These are phyloP conservation scores for Megaptera novaeangliae DNA, from an alignment of 2,113 vertebrate genomes.

Conservation along the genomic window DNA sequence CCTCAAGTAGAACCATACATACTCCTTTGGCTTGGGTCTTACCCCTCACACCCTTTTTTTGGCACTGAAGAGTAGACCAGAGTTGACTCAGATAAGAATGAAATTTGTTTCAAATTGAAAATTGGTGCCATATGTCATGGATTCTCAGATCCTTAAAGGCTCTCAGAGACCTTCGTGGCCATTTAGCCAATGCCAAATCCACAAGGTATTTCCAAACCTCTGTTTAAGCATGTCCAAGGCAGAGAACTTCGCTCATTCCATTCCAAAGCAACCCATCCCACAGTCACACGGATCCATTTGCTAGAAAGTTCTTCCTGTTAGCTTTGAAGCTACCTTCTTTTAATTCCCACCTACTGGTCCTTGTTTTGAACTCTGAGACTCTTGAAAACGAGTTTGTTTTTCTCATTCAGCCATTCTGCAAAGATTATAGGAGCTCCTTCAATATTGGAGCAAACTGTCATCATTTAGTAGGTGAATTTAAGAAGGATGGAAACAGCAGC, in stretches of 20 bases:
- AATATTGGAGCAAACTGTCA: not conserved
- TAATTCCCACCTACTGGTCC: not conserved
- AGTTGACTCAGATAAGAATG: conserved; percentile 22
- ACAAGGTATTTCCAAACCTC: conserved; percentile 27
- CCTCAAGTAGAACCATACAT: not conserved
- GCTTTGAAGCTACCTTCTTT: conserved; percentile 6
- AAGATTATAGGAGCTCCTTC: not conserved
- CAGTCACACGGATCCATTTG: not conserved
- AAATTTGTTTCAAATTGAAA: conserved; percentile 19
- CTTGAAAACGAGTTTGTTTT: not conserved
- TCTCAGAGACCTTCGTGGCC: not conserved
- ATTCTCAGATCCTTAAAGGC: not conserved
- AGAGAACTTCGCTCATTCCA: not conserved
- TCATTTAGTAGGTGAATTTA: not conserved
- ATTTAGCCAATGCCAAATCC: not conserved
- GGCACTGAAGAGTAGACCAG: not conserved
- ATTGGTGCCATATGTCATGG: not conserved
- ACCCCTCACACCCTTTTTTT: not conserved
- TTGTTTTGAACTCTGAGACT: not conserved
- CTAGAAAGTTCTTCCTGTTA: not conserved
- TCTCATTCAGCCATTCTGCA: not conserved
- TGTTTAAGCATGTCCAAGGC: not conserved
- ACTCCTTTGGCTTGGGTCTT: not conserved
- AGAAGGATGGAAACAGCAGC: not conserved
- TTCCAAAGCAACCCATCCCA: not conserved